Evolutionary conservation across 1,140 invertebrate species (phyloP), one percentile per base, ranked within the genome.

Genomic region (Potamilus streckersoni): DNA sequence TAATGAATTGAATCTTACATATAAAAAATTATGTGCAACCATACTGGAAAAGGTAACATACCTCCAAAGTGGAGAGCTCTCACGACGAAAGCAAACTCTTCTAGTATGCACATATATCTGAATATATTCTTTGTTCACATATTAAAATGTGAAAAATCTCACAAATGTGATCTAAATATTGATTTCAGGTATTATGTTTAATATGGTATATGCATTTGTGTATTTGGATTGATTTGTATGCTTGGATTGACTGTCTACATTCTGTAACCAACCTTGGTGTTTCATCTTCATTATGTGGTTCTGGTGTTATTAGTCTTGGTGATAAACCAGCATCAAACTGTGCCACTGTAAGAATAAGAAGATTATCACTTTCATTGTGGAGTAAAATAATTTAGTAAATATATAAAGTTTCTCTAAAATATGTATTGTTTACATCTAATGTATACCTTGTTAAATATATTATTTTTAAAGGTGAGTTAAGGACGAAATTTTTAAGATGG

Each of bases 271-370:
- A 77, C 79, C 79, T 74, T 67, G 69, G 71, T 55, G 5, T 78
- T 64, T 71, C 72, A 4, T 79, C 77, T 57, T 70, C 62, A 64
- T 56, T 57, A 15, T 55, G 64, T 16, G 77, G 71, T 2, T 27
- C 20, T 17, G 73, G 72, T 23, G 72, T 67, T 17, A 74, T 79
- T 23, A 66, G 13, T 70, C 82, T 75, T 0, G 82, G 82, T 27
- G 80, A 80, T 19, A 83, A 63, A 12, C 83, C 83, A n/a, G 80
- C 83, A 62, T 84, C 82, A 70, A 80, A 77, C 71, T 83, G 82
- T 8, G 82, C 83, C 76, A 83, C 83, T 84, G 69, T 55, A 82
- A 74, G 69, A 55, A 17, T 27, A 71, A 12, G 70, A 65, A 58
- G 59, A 19, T 27, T 49, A 17, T 20, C 13, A 56, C n/a, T 17